A percentile compares a stretch with the other conserved stretches of the same genome.
These are phyloP conservation scores for Apogon talboti DNA, from an alignment of 2,797 vertebrate species.

Conservation along the genomic window DNA sequence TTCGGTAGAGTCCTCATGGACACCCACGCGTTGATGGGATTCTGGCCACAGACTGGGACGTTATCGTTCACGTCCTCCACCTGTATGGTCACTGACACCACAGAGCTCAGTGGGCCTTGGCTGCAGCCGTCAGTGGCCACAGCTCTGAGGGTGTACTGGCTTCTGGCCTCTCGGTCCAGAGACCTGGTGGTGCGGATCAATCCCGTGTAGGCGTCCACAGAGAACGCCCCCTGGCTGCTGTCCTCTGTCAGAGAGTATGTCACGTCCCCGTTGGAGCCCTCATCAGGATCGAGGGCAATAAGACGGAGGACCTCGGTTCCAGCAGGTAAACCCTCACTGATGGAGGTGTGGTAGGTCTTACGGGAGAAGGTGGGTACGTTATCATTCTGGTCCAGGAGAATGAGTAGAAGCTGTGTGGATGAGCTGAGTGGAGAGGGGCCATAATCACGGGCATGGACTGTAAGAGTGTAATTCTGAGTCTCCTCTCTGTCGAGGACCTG, in stretches of 20 bases:
- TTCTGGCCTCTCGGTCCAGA: conserved; percentile 87
- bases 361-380: conserved; percentile 86
- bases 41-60: conserved; percentile 83
- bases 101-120: conserved; percentile 83
- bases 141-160: conserved; percentile 84
- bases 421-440: conserved; percentile 83
- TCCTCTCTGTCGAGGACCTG: conserved; percentile 89
- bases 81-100: conserved; percentile 81
- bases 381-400: conserved; percentile 92
- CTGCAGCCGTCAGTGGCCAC: conserved; percentile 87
- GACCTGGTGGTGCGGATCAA: conserved; percentile 77
- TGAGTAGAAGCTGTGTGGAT: conserved; percentile 79
- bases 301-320: conserved; percentile 85
- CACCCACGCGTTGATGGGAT: conserved; percentile 82
- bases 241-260: conserved; percentile 86
- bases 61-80: conserved; percentile 94
- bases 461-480: conserved; percentile 85
- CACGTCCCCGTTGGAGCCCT: conserved; percentile 87
- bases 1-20: conserved; percentile 75
- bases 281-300: conserved; percentile 86
- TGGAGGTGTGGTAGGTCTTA: conserved; percentile 82
- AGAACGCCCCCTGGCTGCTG: conserved; percentile 84
- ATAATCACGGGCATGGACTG: conserved; percentile 86
- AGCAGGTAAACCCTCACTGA: conserved; percentile 86
- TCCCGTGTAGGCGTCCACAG: conserved; percentile 82